phyloP scores from a whole-genome alignment of 2,888 invertebrate species.

The Yponomeuta evonymella region DNA sequence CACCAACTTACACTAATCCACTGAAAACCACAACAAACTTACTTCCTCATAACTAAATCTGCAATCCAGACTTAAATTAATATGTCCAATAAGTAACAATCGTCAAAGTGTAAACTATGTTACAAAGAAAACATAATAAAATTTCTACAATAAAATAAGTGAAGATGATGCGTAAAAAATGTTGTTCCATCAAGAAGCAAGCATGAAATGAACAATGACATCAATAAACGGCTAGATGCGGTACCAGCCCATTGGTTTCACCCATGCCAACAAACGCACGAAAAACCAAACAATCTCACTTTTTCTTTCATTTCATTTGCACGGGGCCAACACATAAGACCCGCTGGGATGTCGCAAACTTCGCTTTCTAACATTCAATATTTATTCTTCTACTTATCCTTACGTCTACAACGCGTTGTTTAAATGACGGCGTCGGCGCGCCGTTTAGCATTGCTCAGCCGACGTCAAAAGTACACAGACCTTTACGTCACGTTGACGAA shows the following conservation, averaged over 20 bases:
- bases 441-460: constrained; percentile 48
- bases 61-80: too few relatives aligned
- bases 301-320: constrained; percentile 73
- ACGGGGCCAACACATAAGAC: constrained; percentile 42
- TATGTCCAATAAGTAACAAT: too few relatives aligned
- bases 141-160: too few relatives aligned
- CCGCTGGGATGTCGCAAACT: constrained; percentile 59
- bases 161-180: neutral
- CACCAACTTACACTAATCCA: constrained; percentile 23
- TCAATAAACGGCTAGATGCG: constrained; percentile 41
- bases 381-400: constrained; percentile 74
- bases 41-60: neutral
- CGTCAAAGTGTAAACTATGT: neutral
- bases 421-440: constrained; percentile 34
- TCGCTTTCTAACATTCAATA: constrained; percentile 73
- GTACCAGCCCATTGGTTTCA: constrained; percentile 25
- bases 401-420: constrained; percentile 39
- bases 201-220: constrained; percentile 21
- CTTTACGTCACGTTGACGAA: constrained; percentile 57
- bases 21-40: neutral
- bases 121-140: neutral
- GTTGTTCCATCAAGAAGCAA: neutral
- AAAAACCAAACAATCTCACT: constrained; percentile 71
- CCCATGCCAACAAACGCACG: constrained; percentile 35
- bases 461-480: constrained; percentile 54